Conservation (phyloP, 1,140 invertebrate species). For the Zaprionus africanus region DNA sequence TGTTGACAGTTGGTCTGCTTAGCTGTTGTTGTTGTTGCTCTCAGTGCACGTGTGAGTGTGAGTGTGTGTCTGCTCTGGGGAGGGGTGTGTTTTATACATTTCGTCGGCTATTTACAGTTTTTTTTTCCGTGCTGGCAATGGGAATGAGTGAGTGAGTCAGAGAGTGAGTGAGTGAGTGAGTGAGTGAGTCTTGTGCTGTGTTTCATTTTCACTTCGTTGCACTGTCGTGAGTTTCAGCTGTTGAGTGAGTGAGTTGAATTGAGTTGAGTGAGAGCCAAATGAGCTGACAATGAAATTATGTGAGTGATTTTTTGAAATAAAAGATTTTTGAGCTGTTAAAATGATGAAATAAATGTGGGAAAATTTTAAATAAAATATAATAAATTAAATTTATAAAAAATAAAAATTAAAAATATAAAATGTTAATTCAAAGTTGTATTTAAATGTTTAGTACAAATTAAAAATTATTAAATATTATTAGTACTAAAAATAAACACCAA, state of each 20-base stretch:
- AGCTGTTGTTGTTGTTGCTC: constrained; percentile 54
- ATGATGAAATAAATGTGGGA: neutral
- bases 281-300: neutral
- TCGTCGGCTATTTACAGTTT: constrained; percentile 58
- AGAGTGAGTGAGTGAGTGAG: neutral
- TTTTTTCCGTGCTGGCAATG: constrained; percentile 24
- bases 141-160: constrained; percentile 28
- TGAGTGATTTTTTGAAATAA: neutral
- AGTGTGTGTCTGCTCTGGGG: constrained; percentile 16
- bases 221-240: constrained; percentile 10
- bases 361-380: neutral
- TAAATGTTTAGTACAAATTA: too few species aligned
- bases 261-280: constrained; percentile 7
- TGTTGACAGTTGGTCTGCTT: constrained; percentile 79
- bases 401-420: neutral
- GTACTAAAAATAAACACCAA: too few species aligned
- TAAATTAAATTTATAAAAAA: neutral
- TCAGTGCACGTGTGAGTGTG: constrained; percentile 11
- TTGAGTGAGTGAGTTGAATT: constrained; percentile 44
- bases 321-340: constrained; percentile 14
- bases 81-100: constrained; percentile 62
- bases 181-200: constrained; percentile 1
- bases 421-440: neutral
- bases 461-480: too few species aligned
- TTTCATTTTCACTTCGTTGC: constrained; percentile 51